These are phyloP conservation scores for Glandiceps talaboti DNA, from an alignment of 53 echinoderm and acorn worm species.

Conservation along the genomic window DNA sequence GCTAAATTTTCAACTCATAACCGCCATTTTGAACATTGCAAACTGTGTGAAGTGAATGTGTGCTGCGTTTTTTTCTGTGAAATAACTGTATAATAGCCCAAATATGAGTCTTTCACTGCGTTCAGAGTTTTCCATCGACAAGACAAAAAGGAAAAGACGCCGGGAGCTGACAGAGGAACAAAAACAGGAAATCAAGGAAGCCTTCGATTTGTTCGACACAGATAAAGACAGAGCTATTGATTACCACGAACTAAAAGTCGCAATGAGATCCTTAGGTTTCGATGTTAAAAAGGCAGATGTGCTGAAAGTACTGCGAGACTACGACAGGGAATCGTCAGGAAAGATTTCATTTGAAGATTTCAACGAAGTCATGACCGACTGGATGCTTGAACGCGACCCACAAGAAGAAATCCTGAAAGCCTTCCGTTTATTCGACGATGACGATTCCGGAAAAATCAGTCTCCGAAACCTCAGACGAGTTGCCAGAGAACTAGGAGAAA, in stretches of 20 bases:
- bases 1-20: too few relatives aligned
- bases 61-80: neutral
- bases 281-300: conserved; percentile 99
- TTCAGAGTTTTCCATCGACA: conserved; percentile 85
- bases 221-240: conserved; percentile 92
- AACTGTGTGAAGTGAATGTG: neutral
- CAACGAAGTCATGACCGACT: conserved; percentile 99
- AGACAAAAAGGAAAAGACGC: conserved; percentile 60
- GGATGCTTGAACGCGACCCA: conserved; percentile 95
- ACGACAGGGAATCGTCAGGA: conserved; percentile 80
- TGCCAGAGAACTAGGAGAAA: conserved; percentile 85
- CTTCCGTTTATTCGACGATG: conserved; percentile 91
- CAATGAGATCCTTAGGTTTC: conserved; percentile 97
- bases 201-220: conserved; percentile 96
- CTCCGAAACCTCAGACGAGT: conserved; percentile 81
- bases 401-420: conserved; percentile 85
- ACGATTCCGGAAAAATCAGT: conserved; percentile 93
- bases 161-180: conserved; percentile 88
- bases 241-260: conserved; percentile 97
- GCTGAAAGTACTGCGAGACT: conserved; percentile 81
- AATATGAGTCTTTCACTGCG: conserved; percentile 6
- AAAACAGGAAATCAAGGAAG: conserved; percentile 97
- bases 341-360: conserved; percentile 91
- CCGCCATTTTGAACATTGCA: neutral
- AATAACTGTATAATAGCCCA: neutral